A percentile compares a stretch with the other conserved stretches of the same genome.
phyloP scores from a whole-genome alignment of 2,113 vertebrate genomes.

The Xyliphius kryptos region DNA sequence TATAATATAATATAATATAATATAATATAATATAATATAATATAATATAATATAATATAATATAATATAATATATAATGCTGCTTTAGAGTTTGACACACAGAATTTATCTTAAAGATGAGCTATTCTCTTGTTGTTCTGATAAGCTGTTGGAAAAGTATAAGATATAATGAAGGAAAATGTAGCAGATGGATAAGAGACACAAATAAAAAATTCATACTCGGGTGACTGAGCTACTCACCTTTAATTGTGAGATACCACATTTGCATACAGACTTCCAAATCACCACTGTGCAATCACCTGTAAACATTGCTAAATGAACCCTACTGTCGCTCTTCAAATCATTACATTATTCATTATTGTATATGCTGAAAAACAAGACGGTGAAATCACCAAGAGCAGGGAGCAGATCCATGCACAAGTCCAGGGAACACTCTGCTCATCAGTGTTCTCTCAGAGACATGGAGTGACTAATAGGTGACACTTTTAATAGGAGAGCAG shows the following conservation, averaged over 20 bases:
- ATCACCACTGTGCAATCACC: constrained; percentile 2
- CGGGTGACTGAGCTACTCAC: constrained; percentile 14
- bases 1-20: too few relatives aligned
- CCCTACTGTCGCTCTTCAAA: constrained; percentile 4
- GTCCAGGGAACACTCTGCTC: background rate
- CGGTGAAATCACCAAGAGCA: background rate
- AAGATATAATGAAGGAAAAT: background rate
- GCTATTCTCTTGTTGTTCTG: background rate
- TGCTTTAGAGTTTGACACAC: too few relatives aligned
- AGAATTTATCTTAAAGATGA: too few relatives aligned
- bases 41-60: too few relatives aligned
- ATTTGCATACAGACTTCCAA: constrained; percentile 14
- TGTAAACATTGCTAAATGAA: constrained; percentile 21
- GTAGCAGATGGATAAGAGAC: background rate
- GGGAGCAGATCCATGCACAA: background rate
- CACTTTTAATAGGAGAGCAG: constrained; percentile 2
- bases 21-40: too few relatives aligned
- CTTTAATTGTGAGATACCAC: constrained; percentile 1
- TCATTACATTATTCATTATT: constrained; percentile 7
- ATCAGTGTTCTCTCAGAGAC: background rate
- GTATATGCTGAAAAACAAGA: constrained; percentile 7
- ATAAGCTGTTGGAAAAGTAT: background rate
- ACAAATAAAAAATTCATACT: constrained; percentile 3
- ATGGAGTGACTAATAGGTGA: background rate
- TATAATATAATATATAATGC: too few relatives aligned